A percentile compares a stretch with the other conserved stretches of the same genome.
Evolutionary conservation across 2,888 invertebrate species (phyloP).

Genomic region (Phortica okadai): DNA sequence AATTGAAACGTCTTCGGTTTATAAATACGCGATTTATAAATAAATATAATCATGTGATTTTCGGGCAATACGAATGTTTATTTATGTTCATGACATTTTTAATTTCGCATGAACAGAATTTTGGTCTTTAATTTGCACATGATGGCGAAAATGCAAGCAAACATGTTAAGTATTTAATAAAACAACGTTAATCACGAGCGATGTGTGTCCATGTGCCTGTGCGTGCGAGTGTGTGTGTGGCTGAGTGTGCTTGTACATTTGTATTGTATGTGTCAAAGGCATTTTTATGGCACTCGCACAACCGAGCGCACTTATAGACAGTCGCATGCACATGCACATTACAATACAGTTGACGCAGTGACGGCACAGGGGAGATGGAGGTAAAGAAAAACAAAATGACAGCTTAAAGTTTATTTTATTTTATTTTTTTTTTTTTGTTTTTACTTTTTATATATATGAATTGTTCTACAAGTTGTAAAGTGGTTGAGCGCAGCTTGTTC

Average conservation of each 20-base stretch:
- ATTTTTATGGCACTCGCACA: constrained; percentile 31
- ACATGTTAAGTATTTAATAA: constrained; percentile 29
- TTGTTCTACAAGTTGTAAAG: constrained; percentile 32
- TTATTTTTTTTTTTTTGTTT: too few species aligned
- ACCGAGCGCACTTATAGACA: background rate
- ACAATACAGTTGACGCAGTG: background rate
- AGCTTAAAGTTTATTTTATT: too few species aligned
- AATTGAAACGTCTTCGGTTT: background rate
- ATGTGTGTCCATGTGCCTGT: background rate
- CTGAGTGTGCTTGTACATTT: background rate
- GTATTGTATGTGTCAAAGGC: constrained; percentile 30
- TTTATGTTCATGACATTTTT: background rate
- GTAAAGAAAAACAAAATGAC: background rate
- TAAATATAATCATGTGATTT: background rate
- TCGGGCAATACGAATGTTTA: background rate
- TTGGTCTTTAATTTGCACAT: background rate
- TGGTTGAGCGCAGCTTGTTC: constrained; percentile 32
- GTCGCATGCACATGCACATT: background rate
- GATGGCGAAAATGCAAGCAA: constrained; percentile 36
- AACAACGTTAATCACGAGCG: constrained; percentile 28
- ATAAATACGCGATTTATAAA: background rate
- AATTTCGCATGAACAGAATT: background rate
- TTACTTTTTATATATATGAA: background rate
- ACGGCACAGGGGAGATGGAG: background rate
- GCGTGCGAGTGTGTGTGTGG: constrained; percentile 17